Base-by-base conservation (phyloP, 2,888 invertebrate species). In the Lobophora halterata region DNA sequence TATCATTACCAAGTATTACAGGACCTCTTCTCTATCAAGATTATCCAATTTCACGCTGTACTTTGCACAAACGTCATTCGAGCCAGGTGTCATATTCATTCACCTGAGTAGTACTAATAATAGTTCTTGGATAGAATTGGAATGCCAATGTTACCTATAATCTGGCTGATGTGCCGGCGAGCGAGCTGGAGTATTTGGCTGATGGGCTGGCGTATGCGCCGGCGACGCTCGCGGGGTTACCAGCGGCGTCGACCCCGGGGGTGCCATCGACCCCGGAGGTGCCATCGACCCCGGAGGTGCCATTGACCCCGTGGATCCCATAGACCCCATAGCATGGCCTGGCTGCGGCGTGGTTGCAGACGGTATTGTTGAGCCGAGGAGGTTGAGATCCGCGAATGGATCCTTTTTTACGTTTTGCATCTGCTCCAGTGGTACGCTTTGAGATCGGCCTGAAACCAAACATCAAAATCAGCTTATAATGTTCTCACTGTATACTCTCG, bases 361-460 rank as follows among this genome's bases (percentile, higher is more conserved):
- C 1, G 49, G 49, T 30, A 67, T 46, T 11, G 32, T 52, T n/a
- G 59, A 51, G 8, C 74, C 74, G 34, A 79, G 58, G 5, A 72
- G 58, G 30, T 91, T 92, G 13, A 95, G 86, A 63, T 93, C 94
- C 1, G 93, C 91, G 69, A 95, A 95, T 2, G 95, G 93, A 73
- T 95, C 95, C 50, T 79, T 80, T 46, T 85, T 65, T 46, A 85
- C 49, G 53, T 89, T 62, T 64, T 89, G 74, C 59, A 89, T 81
- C 66, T 90, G 66, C 25, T 79, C 80, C 1, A 71, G 49, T 0
- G 80, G 76, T n/a, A 75, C 73, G 59, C 74, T 82, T 58, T 75
- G 79, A 1, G 79, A 63, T 19, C 79, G 76, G 8, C 58, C 79
- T 76, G 55, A 10, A 19, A 14, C 3, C 5, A 14, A 14, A 14